Evolutionary conservation across 2,797 vertebrate genomes (phyloP), one percentile per base, ranked within the genome.

Genomic region (Arctocebus calabarensis): DNA sequence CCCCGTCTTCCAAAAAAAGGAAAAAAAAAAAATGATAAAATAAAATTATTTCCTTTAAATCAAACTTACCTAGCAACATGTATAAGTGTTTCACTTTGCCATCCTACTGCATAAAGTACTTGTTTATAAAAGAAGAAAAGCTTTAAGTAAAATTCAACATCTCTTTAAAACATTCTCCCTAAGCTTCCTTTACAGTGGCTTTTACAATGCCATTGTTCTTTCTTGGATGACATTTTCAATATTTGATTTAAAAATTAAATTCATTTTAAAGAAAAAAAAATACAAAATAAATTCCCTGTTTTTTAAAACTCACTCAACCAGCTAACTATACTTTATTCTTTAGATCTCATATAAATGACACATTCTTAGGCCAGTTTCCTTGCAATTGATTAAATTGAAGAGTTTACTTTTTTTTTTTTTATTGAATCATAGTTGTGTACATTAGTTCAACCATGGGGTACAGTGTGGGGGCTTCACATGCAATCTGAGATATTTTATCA

Each of bases 1-100:
- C n/a, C n/a, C n/a, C n/a, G n/a, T n/a, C n/a, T n/a, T n/a, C n/a
- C n/a, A n/a, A n/a, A n/a, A n/a, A n/a, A n/a, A n/a, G n/a, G n/a
- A n/a, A n/a, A n/a, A n/a, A n/a, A n/a, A n/a, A n/a, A n/a, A n/a
- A n/a, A n/a, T n/a, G n/a, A n/a, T n/a, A n/a, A n/a, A n/a, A n/a
- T 94, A 89, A 91, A 97, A 94, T 74, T 68, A 68, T n/a, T 86
- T 91, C 62, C 66, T 94, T 94, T 86, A 82, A n/a, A 74, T 55
- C 20, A 88, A n/a, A 34, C 29, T 73, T 87, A 66, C 43, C 57
- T 68, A 84, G 7, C 52, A 57, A 55, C 48, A 71, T 14, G 10
- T 45, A 34, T 68, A 87, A 37, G 7, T 86, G 45, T 19, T 40
- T 70, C 59, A 68, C 12, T 94, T 74, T 40, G 40, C 68, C 79